Conservation (phyloP, 2,797 vertebrate species). For the Thripadectes ignobilis region DNA sequence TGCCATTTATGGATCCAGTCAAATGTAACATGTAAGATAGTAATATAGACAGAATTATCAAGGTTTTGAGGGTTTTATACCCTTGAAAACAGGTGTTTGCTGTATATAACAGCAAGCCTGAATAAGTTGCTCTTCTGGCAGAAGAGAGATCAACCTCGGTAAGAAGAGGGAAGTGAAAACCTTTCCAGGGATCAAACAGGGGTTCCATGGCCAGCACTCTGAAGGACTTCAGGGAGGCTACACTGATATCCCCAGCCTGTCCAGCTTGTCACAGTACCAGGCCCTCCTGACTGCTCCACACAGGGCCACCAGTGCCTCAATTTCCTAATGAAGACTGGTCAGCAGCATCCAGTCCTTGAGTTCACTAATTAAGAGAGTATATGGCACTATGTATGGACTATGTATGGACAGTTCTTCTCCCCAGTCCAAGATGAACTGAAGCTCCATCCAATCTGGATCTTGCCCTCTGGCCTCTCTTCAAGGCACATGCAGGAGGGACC, state of each 20-base stretch:
- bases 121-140: not conserved
- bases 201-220: not conserved
- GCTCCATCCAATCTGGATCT: not conserved
- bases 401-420: not conserved
- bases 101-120: not conserved
- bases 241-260: not conserved
- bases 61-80: not conserved
- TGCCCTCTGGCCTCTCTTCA: not conserved
- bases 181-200: accelerated
- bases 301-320: not conserved
- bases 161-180: not conserved
- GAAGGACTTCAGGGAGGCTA: not conserved
- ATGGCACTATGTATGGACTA: not conserved
- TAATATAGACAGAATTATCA: not conserved
- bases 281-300: not conserved
- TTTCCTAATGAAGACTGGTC: not conserved
- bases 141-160: not conserved
- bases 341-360: not conserved
- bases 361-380: not conserved
- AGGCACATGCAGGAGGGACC: not conserved
- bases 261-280: not conserved
- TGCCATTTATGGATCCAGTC: not conserved
- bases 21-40: not conserved
- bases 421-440: not conserved
- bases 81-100: not conserved